Evolutionary conservation across 2,888 invertebrate species (phyloP).

Genomic region (Melinaea marsaeus): DNA sequence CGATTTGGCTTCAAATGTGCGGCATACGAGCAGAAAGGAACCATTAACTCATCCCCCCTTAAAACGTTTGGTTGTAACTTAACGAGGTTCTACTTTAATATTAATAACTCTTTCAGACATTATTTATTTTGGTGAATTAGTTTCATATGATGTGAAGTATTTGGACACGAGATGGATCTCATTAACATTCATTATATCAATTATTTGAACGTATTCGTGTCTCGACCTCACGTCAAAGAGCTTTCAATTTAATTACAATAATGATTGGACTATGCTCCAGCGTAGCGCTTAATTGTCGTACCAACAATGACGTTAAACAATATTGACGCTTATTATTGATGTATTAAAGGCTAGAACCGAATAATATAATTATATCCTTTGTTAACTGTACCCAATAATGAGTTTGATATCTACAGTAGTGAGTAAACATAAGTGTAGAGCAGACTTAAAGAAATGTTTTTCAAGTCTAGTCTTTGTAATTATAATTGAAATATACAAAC

Average conservation of each 20-base stretch:
- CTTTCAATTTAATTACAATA: constrained; percentile 49
- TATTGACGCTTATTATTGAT: constrained; percentile 1
- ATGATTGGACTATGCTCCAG: constrained; percentile 42
- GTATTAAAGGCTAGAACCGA: background rate
- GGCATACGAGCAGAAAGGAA: too few species aligned
- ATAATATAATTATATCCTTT: background rate
- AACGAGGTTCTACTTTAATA: background rate
- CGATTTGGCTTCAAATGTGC: too few species aligned
- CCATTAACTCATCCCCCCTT: too few species aligned
- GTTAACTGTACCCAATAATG: constrained; percentile 5
- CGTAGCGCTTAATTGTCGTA: constrained; percentile 39
- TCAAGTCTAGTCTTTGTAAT: constrained; percentile 5
- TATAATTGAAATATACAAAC: constrained; percentile 2
- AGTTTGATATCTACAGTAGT: background rate
- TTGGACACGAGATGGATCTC: constrained; percentile 7
- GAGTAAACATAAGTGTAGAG: background rate
- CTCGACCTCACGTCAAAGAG: constrained; percentile 42
- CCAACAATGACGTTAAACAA: constrained; percentile 5
- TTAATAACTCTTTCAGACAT: background rate
- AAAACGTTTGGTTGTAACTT: background rate
- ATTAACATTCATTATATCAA: constrained; percentile 19
- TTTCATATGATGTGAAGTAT: constrained; percentile 1
- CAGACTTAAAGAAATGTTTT: background rate
- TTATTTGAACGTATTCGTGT: constrained; percentile 23
- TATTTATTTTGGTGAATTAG: background rate